Base-by-base conservation (phyloP, 2,797 vertebrate species). In the Mastacembelus armatus region DNA sequence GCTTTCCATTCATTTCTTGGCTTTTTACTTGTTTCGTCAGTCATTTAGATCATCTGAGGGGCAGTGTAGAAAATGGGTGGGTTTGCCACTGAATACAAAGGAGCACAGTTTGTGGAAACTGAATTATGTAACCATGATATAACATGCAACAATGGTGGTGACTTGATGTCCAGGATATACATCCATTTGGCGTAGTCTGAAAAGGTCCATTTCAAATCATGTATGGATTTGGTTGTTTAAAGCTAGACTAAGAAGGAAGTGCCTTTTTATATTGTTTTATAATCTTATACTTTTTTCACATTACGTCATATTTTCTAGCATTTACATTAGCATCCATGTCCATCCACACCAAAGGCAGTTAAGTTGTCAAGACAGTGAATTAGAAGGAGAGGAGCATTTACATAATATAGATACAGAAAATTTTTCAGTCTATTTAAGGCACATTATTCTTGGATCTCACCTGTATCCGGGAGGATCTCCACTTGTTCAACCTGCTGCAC, bases 381-480 rank as follows among this genome's bases (percentile, higher is more conserved):
- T 18, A 15, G 7, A 52, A 9, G 5, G 49, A 38, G 45, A 30
- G 24, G 10, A 40, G 47, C 1, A 9, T 11, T 12, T 26, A 61
- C 18, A 47, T n/a, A 10, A 68, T 32, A 44, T 12, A 15, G 2
- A 2, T 0, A 5, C 3, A 66, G 30, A 7, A 49, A 68, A 10
- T 27, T 12, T 7, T 12, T n/a, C n/a, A 19, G 27, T 29, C 26
- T 54, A 14, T 36, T 47, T 2, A 52, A 11, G 24, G 26, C 4
- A 5, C 15, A n/a, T 21, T 7, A 10, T 11, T 24, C 4, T 40
- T 10, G n/a, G 32, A 16, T 71, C 90, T 90, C 38, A 93, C 92
- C 92, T 29, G 88, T 80, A 70, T 55, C 76, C 2, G 88, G 73
- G 40, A 81, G 51, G 52, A 83, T 67, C 77, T 87, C 61, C 57